Base-by-base conservation (phyloP, 2,113 vertebrate genomes). In the Syrrhaptes paradoxus region DNA sequence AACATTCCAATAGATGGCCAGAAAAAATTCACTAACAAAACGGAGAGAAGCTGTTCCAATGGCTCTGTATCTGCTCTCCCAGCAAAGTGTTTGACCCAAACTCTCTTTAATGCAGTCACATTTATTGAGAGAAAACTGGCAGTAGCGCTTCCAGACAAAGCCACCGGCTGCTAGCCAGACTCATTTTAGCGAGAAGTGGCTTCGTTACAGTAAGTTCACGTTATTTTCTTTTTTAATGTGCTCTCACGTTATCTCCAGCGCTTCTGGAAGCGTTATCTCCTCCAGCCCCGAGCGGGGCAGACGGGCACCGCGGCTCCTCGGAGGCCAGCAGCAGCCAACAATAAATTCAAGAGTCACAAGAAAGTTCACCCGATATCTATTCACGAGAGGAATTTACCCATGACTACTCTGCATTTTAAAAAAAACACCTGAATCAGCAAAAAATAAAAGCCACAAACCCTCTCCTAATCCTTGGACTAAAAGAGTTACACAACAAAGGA, bases 401-500 rank as follows among this genome's bases (percentile, higher is more conserved):
- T 55, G 48, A 52, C 87, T 61, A 20, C 34, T 10, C 32, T 7
- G 31, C 41, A 3, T 51, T 82, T 26, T 45, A 11, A 18, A 43
- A 49, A 48, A 59, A 61, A 17, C 28, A 67, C 48, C 83, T 36
- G 92, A 89, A 89, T 91, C 92, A 91, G 84, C 84, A 72, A 28
- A 36, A 92, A 25, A 34, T 29, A 19, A 59, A 14, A 83, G 38
- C 68, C n/a, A 43, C 66, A 75, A 78, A 18, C 15, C 25, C 17
- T 34, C 48, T 11, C 48, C 54, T 55, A 59, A 91, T 49, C 62
- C 83, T 15, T 3, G 36, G 31, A 81, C 70, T 71, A 22, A 34
- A 86, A 63, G 80, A 91, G 76, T 93, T 91, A 95, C 72, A 95
- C 94, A 94, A 94, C 94, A 91, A 94, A 91, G 92, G 63, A 86